These are phyloP conservation scores for Eledone cirrhosa DNA, from an alignment of 2,888 invertebrate species.

Conservation along the genomic window DNA sequence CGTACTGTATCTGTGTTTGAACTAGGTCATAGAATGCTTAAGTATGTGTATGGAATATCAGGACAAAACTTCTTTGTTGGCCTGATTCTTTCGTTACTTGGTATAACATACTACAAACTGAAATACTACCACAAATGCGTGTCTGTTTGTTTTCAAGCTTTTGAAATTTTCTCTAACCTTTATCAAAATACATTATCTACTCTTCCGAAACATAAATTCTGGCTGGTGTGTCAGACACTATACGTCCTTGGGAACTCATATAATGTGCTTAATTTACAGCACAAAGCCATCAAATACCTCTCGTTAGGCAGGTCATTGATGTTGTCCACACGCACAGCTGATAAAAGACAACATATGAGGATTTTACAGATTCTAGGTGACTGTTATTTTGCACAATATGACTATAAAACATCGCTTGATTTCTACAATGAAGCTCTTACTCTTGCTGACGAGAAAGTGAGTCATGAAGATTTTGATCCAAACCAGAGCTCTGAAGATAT, in stretches of 20 bases:
- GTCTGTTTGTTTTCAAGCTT: slow-evolving; percentile 61
- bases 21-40: slow-evolving; percentile 61
- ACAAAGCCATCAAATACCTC: slow-evolving; percentile 62
- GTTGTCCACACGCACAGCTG: slow-evolving; percentile 47
- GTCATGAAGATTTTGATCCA: slow-evolving; percentile 47
- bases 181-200: slow-evolving; percentile 56
- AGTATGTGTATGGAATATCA: slow-evolving; percentile 54
- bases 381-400: slow-evolving; percentile 61
- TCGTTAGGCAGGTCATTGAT: slow-evolving; percentile 57
- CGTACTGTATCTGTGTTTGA: slow-evolving; percentile 64
- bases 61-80: slow-evolving; percentile 56
- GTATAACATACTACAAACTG: slow-evolving; percentile 62
- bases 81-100: slow-evolving; percentile 60
- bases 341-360: slow-evolving; percentile 57
- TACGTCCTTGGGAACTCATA: slow-evolving; percentile 64
- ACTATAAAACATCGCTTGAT: slow-evolving; percentile 57
- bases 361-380: slow-evolving; percentile 61
- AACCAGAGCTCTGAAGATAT: slow-evolving; percentile 54
- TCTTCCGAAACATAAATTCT: slow-evolving; percentile 59
- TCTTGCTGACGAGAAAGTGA: slow-evolving; percentile 43
- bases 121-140: slow-evolving; percentile 64
- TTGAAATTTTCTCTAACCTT: slow-evolving; percentile 60
- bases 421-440: slow-evolving; percentile 64
- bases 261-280: slow-evolving; percentile 58
- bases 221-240: slow-evolving; percentile 63